Base-by-base conservation (phyloP, 2,113 vertebrate genomes). In the Syngnathus floridae region DNA sequence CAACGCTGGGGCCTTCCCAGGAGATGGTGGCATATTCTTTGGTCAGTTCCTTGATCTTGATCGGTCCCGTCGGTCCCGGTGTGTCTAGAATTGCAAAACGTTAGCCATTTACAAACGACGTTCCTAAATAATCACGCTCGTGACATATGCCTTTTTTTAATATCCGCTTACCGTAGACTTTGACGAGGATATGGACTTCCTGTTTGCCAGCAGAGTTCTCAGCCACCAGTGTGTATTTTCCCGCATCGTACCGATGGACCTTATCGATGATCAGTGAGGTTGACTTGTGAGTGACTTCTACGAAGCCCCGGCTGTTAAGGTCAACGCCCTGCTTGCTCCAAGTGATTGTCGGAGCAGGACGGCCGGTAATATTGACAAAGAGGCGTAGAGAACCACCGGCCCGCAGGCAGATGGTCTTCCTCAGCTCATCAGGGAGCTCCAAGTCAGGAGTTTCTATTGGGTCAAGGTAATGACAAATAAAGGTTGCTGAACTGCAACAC, bases 171-270 rank as follows among this genome's bases (percentile, higher is more conserved):
- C 97, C 97, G 35, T 95, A 99, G 40, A 99, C 91, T 90, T 97
- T 99, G 54, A 98, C 96, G 80, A 95, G 89, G 72, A 99, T 88
- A 67, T 90, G 91, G 74, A 94, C 93, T 84, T 96, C 95, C 76
- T 96, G 96, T 86, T 98, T 98, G 56, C 97, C 97, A 57, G 95
- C 94, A 74, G 92, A 92, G 86, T 98, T 99, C 86, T 97, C 95
- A 4, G 95, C 95, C 66, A 95, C 92, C 75, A 99, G 78, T 4
- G 93, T 82, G 51, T 99, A 99, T 87, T 96, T 98, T 65, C 97
- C 97, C 71, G 95, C 97, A 1, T 99, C 97, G 0, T 98, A 98
- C 45, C 97, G 94, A 81, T 97, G 94, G 17, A 97, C 95, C 88
- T 97, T 96, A 73, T 98, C 96, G 67, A 98, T 92, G 49, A 95